These are phyloP conservation scores for Pithys albifrons DNA, from an alignment of 2,113 vertebrate species.

Conservation along the genomic window DNA sequence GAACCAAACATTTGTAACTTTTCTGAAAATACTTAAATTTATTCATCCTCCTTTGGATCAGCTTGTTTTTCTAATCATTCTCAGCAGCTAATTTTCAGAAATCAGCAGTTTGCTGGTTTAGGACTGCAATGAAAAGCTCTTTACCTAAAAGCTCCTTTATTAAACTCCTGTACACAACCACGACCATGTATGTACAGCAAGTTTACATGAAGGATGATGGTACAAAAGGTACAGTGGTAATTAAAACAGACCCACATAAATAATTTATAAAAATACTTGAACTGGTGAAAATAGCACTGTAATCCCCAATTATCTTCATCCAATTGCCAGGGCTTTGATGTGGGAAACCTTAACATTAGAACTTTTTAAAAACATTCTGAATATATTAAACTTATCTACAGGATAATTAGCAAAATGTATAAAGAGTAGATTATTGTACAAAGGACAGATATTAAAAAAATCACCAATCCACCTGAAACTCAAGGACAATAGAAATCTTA, in stretches of 20 bases:
- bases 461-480: constrained; percentile 63
- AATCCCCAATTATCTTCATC: constrained; percentile 70
- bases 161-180: constrained; percentile 77
- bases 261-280: constrained; percentile 78
- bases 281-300: constrained; percentile 60
- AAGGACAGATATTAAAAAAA: constrained; percentile 74
- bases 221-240: constrained; percentile 74
- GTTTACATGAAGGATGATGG: constrained; percentile 62
- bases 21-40: not conserved
- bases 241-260: constrained; percentile 73
- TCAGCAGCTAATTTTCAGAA: not conserved
- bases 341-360: constrained; percentile 58
- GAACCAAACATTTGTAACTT: not conserved
- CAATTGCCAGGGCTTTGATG: constrained; percentile 46
- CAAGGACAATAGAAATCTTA: constrained; percentile 57
- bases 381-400: constrained; percentile 79
- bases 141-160: constrained; percentile 77
- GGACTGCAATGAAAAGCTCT: not conserved
- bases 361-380: constrained; percentile 70
- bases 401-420: constrained; percentile 75
- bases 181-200: constrained; percentile 67
- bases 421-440: constrained; percentile 76
- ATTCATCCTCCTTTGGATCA: not conserved
- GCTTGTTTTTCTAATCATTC: not conserved
- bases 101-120: not conserved